Percentiles rank a stretch among this genome's conserved stretches.
These are phyloP conservation scores for Ptychobarbus kaznakovi DNA, from an alignment of 2,797 vertebrate genomes.

Conservation along the genomic window DNA sequence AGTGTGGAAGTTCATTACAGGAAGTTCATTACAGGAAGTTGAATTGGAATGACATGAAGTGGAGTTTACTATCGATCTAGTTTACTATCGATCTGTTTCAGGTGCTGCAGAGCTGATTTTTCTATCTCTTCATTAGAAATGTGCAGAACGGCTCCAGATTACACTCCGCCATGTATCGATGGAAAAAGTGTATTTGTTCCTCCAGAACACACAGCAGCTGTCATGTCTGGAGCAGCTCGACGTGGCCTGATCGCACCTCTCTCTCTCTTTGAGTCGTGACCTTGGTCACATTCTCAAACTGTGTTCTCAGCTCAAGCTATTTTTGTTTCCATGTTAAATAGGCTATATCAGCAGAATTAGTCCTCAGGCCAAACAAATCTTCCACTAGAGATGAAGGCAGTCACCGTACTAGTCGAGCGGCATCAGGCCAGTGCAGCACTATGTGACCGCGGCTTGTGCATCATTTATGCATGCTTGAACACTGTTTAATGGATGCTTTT, in stretches of 20 bases:
- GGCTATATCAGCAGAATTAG: conserved; percentile 57
- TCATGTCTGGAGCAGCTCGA: conserved; percentile 39
- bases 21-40: neutral
- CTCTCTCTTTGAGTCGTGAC: conserved; percentile 55
- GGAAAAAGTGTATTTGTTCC: neutral
- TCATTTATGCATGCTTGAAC: conserved; percentile 55
- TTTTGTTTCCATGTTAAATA: conserved; percentile 63
- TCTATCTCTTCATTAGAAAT: neutral
- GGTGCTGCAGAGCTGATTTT: neutral
- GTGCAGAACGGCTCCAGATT: neutral
- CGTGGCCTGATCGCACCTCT: conserved; percentile 7
- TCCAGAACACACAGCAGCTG: conserved; percentile 23
- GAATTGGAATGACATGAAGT: neutral
- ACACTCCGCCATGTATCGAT: neutral
- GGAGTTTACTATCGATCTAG: too few relatives aligned
- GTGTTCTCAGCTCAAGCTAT: conserved; percentile 56
- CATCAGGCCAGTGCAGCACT: conserved; percentile 46
- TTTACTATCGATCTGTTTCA: neutral
- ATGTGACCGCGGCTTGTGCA: conserved; percentile 38
- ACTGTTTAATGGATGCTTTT: conserved; percentile 51
- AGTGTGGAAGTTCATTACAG: neutral
- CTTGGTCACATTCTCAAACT: conserved; percentile 61
- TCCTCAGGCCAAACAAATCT: conserved; percentile 58
- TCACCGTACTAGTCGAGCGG: conserved; percentile 23
- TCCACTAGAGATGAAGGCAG: neutral